These are phyloP conservation scores for Cynoglossus semilaevis DNA, from an alignment of 2,113 vertebrate species.

Conservation along the genomic window DNA sequence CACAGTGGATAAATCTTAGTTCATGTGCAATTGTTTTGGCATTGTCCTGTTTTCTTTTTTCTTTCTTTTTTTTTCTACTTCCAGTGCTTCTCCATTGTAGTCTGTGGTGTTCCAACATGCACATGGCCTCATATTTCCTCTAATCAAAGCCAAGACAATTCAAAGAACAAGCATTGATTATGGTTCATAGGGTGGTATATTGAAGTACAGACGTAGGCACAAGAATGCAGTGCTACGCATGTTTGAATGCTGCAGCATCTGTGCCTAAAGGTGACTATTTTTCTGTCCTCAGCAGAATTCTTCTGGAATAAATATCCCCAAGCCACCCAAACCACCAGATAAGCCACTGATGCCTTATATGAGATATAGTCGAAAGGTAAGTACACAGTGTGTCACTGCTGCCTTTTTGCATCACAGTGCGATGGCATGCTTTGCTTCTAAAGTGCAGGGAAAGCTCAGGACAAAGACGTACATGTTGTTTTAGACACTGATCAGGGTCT, in stretches of 20 bases:
- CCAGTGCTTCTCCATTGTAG: slow-evolving; percentile 17
- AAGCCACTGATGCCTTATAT: slow-evolving; percentile 99
- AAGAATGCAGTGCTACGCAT: no score
- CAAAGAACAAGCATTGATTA: not conserved
- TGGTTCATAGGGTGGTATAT: no score
- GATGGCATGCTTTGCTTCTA: slow-evolving; percentile 41
- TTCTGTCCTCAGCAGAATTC: slow-evolving; percentile 81
- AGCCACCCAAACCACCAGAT: slow-evolving; percentile 98
- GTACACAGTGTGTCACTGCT: slow-evolving; percentile 31
- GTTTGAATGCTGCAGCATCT: not conserved
- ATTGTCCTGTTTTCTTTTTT: slow-evolving; percentile 12
- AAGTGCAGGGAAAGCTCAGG: slow-evolving; percentile 19
- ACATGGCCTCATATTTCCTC: slow-evolving; percentile 28
- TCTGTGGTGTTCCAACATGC: slow-evolving; percentile 8
- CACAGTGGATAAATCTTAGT: slow-evolving; percentile 46
- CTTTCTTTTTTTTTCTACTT: not conserved
- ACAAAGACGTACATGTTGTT: slow-evolving; percentile 15
- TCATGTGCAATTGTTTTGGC: slow-evolving; percentile 26
- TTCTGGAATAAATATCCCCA: slow-evolving; percentile 97
- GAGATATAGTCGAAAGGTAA: slow-evolving; percentile 99
- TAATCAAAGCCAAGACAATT: slow-evolving; percentile 24
- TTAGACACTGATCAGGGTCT: slow-evolving; percentile 13
- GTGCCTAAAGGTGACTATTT: slow-evolving; percentile 31
- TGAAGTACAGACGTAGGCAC: no score
- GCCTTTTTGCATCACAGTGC: slow-evolving; percentile 29